Evolutionary conservation across 2,888 invertebrate species (phyloP), one percentile per base, ranked within the genome.

Genomic region (Cataglyphis altisquamis): DNA sequence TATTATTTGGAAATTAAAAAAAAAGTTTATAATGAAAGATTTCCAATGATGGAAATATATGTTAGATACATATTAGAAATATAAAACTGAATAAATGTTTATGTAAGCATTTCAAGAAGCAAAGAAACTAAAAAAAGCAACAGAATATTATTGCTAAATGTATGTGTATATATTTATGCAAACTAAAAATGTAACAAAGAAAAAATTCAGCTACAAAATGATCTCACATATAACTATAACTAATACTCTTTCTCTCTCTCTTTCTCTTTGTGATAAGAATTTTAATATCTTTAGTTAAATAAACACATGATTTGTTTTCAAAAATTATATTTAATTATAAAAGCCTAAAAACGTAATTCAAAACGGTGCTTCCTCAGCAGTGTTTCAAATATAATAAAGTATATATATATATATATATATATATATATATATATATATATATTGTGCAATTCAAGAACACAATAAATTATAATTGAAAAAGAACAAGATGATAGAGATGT

Each of bases 191-290:
- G 52, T 18, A 36, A 75, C 39, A 32, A 57, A 68, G n/a, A 66
- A 52, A 68, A 78, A 78, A 78, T 78, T 55, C 29, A 78, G 18
- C 57, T 39, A 18, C 18, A 1, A 8, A 29, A 57, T 57, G 78
- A 70, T 70, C 57, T 48, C 75, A 66, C 29, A 55, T 77, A 77
- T 55, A 39, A 25, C 9, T 66, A 21, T n/a, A 39, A 10, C 21
- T 64, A 64, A n/a, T 60, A 8, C 0, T 4, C n/a, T 25, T 5
- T 48, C 1, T 29, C 29, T 29, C 32, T 32, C 32, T 36, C 6
- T 36, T 36, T 6, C 6, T 36, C 36, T 5, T 36, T 36, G 6
- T 29, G 77, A 77, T 68, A 68, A 55, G 9, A 25, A 39, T n/a
- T 21, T 48, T 57, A 57, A 57, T 15, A 41, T 32, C 8, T 10